phyloP scores from a whole-genome alignment of 1,140 invertebrate genomes.

The Andrena cerasifolii region DNA sequence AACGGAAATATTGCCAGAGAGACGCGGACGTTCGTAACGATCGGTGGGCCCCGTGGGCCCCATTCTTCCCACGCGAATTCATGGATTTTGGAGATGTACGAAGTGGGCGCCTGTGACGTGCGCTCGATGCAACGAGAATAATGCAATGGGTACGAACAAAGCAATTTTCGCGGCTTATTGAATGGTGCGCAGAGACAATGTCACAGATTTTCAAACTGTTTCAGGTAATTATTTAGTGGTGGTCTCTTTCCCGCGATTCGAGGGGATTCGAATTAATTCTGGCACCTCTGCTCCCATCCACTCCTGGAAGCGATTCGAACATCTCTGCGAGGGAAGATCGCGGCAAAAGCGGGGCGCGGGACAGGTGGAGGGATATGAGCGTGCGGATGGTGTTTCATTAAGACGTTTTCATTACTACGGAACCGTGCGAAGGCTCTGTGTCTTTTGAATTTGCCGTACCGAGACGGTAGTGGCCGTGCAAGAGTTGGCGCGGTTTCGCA shows the following conservation, averaged over 20 bases:
- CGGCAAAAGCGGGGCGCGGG: background rate
- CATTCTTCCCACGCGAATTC: background rate
- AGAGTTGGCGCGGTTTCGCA: conserved; percentile 89
- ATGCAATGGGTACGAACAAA: conserved; percentile 1
- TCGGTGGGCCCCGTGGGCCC: background rate
- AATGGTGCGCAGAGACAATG: too few species aligned
- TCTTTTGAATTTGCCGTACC: conserved; percentile 82
- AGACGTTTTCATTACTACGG: conserved; percentile 10
- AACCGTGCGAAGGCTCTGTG: background rate
- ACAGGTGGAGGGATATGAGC: background rate
- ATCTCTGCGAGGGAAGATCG: background rate
- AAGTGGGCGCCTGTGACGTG: background rate
- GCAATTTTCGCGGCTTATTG: background rate
- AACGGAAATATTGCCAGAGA: too few species aligned
- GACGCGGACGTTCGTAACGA: background rate
- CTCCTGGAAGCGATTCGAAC: background rate
- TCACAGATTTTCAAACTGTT: too few species aligned
- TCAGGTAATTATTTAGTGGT: background rate
- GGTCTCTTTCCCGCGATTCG: too few species aligned
- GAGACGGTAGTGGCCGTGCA: conserved; percentile 92
- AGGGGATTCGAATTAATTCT: background rate
- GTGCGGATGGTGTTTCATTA: background rate
- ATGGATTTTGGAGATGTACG: background rate
- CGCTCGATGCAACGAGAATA: background rate
- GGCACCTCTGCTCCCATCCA: too few species aligned